These are phyloP conservation scores for Parapristionchus giblindavisi DNA, from an alignment of 2,888 invertebrate species.

Conservation along the genomic window DNA sequence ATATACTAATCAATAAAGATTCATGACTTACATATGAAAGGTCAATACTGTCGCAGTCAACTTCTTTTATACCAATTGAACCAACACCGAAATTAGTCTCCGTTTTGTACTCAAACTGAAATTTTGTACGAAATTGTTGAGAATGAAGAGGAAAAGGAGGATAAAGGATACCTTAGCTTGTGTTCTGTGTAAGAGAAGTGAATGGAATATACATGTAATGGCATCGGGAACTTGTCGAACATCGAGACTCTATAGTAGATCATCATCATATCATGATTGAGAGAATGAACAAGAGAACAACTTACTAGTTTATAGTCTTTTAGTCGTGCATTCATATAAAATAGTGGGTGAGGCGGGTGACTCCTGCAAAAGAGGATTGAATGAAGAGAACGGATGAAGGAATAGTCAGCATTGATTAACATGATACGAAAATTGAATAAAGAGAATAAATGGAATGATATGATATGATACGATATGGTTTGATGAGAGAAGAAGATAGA, in stretches of 20 bases:
- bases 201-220: slow-evolving; percentile 72
- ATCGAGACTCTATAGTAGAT: slow-evolving; percentile 71
- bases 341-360: slow-evolving; percentile 33
- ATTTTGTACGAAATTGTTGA: slow-evolving; percentile 28
- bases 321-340: slow-evolving; percentile 66
- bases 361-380: slow-evolving; percentile 21
- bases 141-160: neutral
- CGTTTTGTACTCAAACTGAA: slow-evolving; percentile 85
- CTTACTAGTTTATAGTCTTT: slow-evolving; percentile 66
- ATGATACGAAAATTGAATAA: neutral
- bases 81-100: slow-evolving; percentile 95
- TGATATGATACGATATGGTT: neutral
- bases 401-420: neutral
- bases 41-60: slow-evolving; percentile 96
- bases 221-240: slow-evolving; percentile 71
- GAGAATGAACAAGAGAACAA: slow-evolving; percentile 37
- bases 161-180: slow-evolving; percentile 71
- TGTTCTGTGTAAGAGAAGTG: slow-evolving; percentile 72
- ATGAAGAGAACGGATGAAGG: neutral
- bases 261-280: neutral
- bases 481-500: neutral
- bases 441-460: neutral
- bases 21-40: slow-evolving; percentile 83
- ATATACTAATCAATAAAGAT: slow-evolving; percentile 32
- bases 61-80: slow-evolving; percentile 92